Base-by-base conservation (phyloP, 1,140 invertebrate genomes). In the Meloidogyne hapla region DNA sequence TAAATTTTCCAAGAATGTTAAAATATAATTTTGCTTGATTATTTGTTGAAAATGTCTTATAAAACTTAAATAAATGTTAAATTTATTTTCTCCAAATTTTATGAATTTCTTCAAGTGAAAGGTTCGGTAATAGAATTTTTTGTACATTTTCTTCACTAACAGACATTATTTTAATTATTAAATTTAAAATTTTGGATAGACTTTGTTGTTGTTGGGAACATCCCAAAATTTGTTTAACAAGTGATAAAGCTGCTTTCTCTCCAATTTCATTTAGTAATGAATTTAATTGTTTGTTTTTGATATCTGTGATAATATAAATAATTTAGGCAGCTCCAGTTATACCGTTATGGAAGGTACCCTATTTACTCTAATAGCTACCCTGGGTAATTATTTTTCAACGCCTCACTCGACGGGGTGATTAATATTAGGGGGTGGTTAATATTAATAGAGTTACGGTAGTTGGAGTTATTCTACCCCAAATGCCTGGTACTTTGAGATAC, bases 91-190 rank as follows among this genome's bases (percentile, higher is more conserved):
- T 21, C 69, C 69, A 73, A 33, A 73, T 28, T 15, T 28, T 40
- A 5, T 38, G 48, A 38, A 73, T 63, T 56, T 63, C n/a, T 63
- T 73, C 71, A 21, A 73, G 12, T 28, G 71, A 63, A 73, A 33
- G 18, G 13, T 25, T 38, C 5, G 71, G 45, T 10, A 73, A 63
- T n/a, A 73, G 64, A 15, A 21, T 61, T 0, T 9, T 33, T 18
- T n/a, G 56, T 23, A 73, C 25, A 25, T 28, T 23, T 6, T 64
- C 71, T 64, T 42, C 45, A 9, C 56, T 64, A 21, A 26, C 6
- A n/a, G 23, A 9, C 13, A 26, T 63, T 15, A 73, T 33, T 10
- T 12, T n/a, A 21, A n/a, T 13, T 21, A 73, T 13, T 18, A 73
- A 38, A 18, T 18, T 13, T 63, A 73, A 25, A 15, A 73, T 18